A percentile compares a stretch with the other conserved stretches of the same genome.
Evolutionary conservation across 2,888 invertebrate genomes (phyloP).

Genomic region (Saturnia japonica): DNA sequence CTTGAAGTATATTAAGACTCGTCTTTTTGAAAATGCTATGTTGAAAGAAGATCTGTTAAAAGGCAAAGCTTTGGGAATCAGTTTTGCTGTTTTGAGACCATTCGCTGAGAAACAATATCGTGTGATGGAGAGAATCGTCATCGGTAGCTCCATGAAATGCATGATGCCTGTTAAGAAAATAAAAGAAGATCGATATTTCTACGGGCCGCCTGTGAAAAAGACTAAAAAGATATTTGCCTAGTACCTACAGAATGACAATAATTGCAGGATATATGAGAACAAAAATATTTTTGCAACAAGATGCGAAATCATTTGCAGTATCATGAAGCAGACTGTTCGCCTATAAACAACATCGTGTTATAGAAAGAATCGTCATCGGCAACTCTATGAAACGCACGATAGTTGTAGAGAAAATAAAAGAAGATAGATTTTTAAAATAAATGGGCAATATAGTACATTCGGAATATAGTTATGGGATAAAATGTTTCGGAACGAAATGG

Average conservation of each 20-base stretch:
- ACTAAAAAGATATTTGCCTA: conserved; percentile 45
- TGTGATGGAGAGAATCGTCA: conserved; percentile 62
- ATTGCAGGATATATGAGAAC: conserved; percentile 33
- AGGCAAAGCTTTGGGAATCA: conserved; percentile 65
- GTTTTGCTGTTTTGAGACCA: conserved; percentile 63
- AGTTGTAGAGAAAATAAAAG: neutral
- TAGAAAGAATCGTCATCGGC: neutral
- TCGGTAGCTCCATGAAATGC: conserved; percentile 53
- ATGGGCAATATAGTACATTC: neutral
- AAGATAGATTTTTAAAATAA: neutral
- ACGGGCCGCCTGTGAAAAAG: conserved; percentile 54
- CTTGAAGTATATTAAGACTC: conserved; percentile 60
- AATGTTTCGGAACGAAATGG: conserved; percentile 49
- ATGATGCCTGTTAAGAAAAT: conserved; percentile 48
- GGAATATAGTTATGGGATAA: conserved; percentile 28
- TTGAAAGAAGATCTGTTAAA: conserved; percentile 63
- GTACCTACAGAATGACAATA: conserved; percentile 22
- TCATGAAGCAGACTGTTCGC: conserved; percentile 47
- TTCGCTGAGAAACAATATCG: conserved; percentile 65
- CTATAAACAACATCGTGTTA: neutral
- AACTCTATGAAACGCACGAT: neutral
- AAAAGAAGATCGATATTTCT: conserved; percentile 53
- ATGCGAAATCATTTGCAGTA: conserved; percentile 60
- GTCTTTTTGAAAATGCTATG: conserved; percentile 53
- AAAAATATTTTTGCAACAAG: conserved; percentile 45